Evolutionary conservation across 92 coral and sea anemone species (phyloP).

Genomic region (Epizoanthus rinbou): DNA sequence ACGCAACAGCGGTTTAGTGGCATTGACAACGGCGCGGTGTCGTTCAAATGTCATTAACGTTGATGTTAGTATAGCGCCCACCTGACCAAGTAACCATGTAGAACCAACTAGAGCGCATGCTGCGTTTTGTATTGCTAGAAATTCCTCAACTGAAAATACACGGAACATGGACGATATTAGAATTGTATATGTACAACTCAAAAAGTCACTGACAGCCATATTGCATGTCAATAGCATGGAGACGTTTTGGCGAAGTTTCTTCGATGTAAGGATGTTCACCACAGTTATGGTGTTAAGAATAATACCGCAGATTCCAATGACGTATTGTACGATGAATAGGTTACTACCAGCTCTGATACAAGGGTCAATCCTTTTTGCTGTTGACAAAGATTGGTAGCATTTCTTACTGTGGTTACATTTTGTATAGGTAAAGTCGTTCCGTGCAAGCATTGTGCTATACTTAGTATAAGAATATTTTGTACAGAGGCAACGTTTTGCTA

Average conservation of each 20-base stretch:
- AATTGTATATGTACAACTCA: slow-evolving; percentile 21
- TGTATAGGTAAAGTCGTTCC: slow-evolving; percentile 17
- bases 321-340: neutral
- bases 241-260: slow-evolving; percentile 19
- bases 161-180: neutral
- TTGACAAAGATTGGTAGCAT: slow-evolving; percentile 25
- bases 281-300: neutral
- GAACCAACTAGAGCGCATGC: slow-evolving; percentile 18
- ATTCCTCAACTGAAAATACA: neutral
- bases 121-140: neutral
- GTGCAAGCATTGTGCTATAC: slow-evolving; percentile 17
- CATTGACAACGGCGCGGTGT: slow-evolving; percentile 21
- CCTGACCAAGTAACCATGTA: slow-evolving; percentile 27
- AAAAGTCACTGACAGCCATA: slow-evolving; percentile 33
- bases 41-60: slow-evolving; percentile 38
- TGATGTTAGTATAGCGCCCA: slow-evolving; percentile 16
- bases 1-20: slow-evolving; percentile 24
- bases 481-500: neutral
- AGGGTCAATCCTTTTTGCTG: neutral
- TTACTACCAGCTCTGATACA: slow-evolving; percentile 6
- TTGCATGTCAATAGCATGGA: slow-evolving; percentile 32
- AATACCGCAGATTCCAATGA: slow-evolving; percentile 28
- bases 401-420: slow-evolving; percentile 31
- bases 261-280: slow-evolving; percentile 6
- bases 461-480: slow-evolving; percentile 20